These are phyloP conservation scores for Dermolepida albohirtum DNA, from an alignment of 2,888 invertebrate species.

Conservation along the genomic window DNA sequence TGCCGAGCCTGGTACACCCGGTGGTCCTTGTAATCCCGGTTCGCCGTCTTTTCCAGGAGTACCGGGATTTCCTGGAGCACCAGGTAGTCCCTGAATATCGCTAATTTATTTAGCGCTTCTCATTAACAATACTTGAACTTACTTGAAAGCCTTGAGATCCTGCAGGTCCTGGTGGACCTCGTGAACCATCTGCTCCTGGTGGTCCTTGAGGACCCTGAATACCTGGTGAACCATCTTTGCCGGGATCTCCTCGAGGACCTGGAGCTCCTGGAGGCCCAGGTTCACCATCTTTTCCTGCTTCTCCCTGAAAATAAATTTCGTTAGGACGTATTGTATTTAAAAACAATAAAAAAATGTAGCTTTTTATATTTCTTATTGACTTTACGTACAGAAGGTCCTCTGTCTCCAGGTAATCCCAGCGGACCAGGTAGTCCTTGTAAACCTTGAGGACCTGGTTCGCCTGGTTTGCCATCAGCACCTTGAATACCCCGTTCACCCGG, in stretches of 20 bases:
- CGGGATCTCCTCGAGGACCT: constrained; percentile 84
- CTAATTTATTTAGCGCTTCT: background rate
- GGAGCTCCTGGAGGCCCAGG: constrained; percentile 78
- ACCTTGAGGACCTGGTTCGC: constrained; percentile 84
- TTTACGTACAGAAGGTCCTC: constrained; percentile 73
- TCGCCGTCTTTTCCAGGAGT: constrained; percentile 85
- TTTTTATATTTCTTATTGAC: background rate
- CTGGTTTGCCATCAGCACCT: constrained; percentile 88
- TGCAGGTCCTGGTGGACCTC: constrained; percentile 80
- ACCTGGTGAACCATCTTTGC: constrained; percentile 83
- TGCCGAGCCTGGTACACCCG: constrained; percentile 68
- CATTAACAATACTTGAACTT: constrained; percentile 50
- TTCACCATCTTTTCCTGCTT: constrained; percentile 84
- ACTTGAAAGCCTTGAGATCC: constrained; percentile 87
- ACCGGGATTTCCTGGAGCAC: constrained; percentile 79
- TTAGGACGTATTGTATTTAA: too few species aligned
- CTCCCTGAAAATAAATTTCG: constrained; percentile 69
- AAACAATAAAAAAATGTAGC: too few species aligned
- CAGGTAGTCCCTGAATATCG: constrained; percentile 70
- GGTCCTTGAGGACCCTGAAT: constrained; percentile 79
- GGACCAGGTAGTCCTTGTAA: constrained; percentile 83
- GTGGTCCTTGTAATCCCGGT: constrained; percentile 75
- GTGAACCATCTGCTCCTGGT: constrained; percentile 77
- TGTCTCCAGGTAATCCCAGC: constrained; percentile 82
- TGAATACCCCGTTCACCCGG: constrained; percentile 80